Base-by-base conservation (phyloP, 2,113 vertebrate genomes). In the Falco punctatus region DNA sequence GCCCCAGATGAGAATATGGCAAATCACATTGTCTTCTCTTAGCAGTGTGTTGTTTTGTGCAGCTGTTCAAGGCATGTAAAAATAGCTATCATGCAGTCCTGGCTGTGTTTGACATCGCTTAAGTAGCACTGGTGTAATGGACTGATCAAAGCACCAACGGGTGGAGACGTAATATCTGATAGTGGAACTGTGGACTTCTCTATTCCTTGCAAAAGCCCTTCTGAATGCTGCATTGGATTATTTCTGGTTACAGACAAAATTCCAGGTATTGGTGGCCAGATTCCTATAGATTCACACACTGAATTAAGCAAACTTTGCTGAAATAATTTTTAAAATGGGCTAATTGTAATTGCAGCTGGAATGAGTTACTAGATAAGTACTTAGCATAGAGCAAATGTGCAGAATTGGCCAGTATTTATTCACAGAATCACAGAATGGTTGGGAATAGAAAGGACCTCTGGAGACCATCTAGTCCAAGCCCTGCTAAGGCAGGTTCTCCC, bases 101-200 rank as follows among this genome's bases (percentile, higher is more conserved):
- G 71, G 87, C 33, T 61, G 35, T 90, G 73, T 77, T 95, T 73
- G 88, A 80, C 71, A 88, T 62, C 66, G 10, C 57, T 93, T 72
- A 16, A 79, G 66, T 19, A 42, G 5, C 3, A 15, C 52, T 0
- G 0, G 30, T 83, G 86, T 46, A 82, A 88, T n/a, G 70, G 40
- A 4, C 51, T 87, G 78, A 93, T 61, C 92, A 96, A 75, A 96
- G 49, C 62, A 80, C 49, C 89, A 93, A n/a, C 61, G 80, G 81
- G 44, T 49, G 21, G 70, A 84, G 79, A 75, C 18, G 49, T 26
- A 13, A 67, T 21, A 46, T 14, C 59, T 81, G 65, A 35, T 33
- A 27, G n/a, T 9, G 58, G 10, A 71, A 59, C 35, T 18, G 38
- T 16, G 15, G 66, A 46, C 38, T 58, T 74, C 23, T 27, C 52